Percentiles rank a stretch among this genome's conserved stretches.
Conservation (phyloP, 2,888 invertebrate genomes). For the Anaspis maculata region DNA sequence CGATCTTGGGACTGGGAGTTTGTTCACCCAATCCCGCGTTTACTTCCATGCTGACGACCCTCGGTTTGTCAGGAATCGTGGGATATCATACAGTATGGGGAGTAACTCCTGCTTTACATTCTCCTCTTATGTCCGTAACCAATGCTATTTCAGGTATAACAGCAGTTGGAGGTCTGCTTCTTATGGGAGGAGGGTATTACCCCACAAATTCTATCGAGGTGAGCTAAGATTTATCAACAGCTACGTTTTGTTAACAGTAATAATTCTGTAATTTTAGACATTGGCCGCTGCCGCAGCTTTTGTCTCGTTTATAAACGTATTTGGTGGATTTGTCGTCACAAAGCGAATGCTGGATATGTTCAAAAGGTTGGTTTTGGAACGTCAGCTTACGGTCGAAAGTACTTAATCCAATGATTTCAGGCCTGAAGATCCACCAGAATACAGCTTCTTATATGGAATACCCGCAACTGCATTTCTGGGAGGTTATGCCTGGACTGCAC, state of each 20-base stretch:
- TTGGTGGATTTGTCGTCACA: conserved; percentile 84
- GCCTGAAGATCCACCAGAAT: conserved; percentile 78
- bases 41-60: conserved; percentile 79
- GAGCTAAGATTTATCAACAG: too few species aligned
- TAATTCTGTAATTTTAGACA: conserved; percentile 40
- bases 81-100: conserved; percentile 89
- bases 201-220: conserved; percentile 70
- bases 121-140: conserved; percentile 87
- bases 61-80: conserved; percentile 73
- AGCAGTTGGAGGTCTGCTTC: conserved; percentile 78
- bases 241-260: conserved; percentile 1
- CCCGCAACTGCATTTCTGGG: conserved; percentile 66
- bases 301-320: conserved; percentile 83
- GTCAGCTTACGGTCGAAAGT: too few species aligned
- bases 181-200: conserved; percentile 76
- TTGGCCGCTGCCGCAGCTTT: conserved; percentile 78
- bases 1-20: conserved; percentile 59
- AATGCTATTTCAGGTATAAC: conserved; percentile 89
- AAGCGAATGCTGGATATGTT: conserved; percentile 92
- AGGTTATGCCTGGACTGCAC: conserved; percentile 55
- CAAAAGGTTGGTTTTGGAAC: conserved; percentile 57
- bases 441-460: conserved; percentile 70
- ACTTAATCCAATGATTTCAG: too few species aligned
- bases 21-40: conserved; percentile 78
- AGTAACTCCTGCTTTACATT: conserved; percentile 83